Percentiles rank a stretch among this genome's conserved stretches.
Conservation (phyloP, 2,113 vertebrate genomes). For the Trematocara stigmaticum region DNA sequence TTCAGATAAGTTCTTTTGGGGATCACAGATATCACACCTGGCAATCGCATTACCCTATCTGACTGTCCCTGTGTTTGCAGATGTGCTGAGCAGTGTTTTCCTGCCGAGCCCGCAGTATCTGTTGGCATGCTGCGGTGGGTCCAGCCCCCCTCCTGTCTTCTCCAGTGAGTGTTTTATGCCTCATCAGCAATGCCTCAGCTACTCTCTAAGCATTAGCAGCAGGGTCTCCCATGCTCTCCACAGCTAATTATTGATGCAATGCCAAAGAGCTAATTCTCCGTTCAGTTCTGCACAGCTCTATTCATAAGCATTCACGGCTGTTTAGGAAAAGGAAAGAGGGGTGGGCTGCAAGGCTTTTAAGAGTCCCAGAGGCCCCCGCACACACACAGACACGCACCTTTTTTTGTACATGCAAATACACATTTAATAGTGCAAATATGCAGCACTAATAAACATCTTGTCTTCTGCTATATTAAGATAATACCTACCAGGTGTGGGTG, state of each 20-base stretch:
- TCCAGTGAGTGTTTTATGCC: conserved; percentile 95
- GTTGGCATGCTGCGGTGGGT: conserved; percentile 87
- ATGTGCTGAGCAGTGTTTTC: conserved; percentile 81
- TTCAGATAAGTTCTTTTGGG: not conserved
- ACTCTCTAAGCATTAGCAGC: conserved; percentile 86
- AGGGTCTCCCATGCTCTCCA: conserved; percentile 87
- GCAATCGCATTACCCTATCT: not conserved
- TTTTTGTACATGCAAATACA: conserved; percentile 62
- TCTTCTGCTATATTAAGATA: conserved; percentile 63
- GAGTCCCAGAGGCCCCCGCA: conserved; percentile 36
- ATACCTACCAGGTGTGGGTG: conserved; percentile 33
- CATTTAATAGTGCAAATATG: conserved; percentile 54
- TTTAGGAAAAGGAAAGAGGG: conserved; percentile 57
- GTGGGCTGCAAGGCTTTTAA: conserved; percentile 55
- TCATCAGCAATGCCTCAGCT: conserved; percentile 91
- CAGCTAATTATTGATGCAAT: conserved; percentile 92
- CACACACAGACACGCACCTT: not conserved
- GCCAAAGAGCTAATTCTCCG: conserved; percentile 86
- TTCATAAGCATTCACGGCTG: conserved; percentile 78
- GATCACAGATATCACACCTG: not conserved
- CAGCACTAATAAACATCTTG: conserved; percentile 59
- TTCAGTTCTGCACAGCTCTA: conserved; percentile 83
- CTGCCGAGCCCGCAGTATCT: conserved; percentile 78
- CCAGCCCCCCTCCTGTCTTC: conserved; percentile 86
- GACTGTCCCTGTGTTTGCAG: conserved; percentile 75